Conservation (phyloP, 2,888 invertebrate species). For the Agriopis aurantiaria region DNA sequence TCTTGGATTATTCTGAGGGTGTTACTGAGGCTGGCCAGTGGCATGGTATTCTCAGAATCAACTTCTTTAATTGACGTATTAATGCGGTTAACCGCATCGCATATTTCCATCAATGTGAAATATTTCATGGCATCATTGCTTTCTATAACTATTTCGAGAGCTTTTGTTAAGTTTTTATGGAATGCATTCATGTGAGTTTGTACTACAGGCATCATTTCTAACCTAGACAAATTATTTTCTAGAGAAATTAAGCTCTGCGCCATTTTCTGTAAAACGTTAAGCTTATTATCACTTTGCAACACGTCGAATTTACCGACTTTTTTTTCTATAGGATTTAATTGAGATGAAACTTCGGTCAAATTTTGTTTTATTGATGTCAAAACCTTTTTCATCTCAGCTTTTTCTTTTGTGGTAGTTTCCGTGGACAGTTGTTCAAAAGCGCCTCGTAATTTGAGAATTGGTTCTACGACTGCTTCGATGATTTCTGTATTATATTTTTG, state of each 20-base stretch:
- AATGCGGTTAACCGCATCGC: constrained; percentile 71
- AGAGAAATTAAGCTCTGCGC: constrained; percentile 77
- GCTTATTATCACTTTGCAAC: constrained; percentile 76
- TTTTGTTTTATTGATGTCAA: constrained; percentile 69
- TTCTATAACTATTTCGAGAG: constrained; percentile 86
- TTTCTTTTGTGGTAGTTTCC: constrained; percentile 62
- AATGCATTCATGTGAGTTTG: constrained; percentile 68
- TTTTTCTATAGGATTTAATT: constrained; percentile 65
- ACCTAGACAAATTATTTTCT: constrained; percentile 71
- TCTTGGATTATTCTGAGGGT: constrained; percentile 70
- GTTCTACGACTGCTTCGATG: constrained; percentile 88
- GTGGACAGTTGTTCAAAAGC: constrained; percentile 82
- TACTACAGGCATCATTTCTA: constrained; percentile 64
- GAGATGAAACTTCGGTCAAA: constrained; percentile 67
- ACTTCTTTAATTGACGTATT: constrained; percentile 68
- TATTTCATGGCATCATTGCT: constrained; percentile 77
- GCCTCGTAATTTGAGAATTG: constrained; percentile 87
- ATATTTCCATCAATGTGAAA: constrained; percentile 71
- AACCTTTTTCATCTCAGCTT: constrained; percentile 64
- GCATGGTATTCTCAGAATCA: constrained; percentile 61
- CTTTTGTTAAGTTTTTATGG: constrained; percentile 83
- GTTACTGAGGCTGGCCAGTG: constrained; percentile 70
- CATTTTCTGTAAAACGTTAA: constrained; percentile 77
- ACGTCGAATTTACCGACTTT: constrained; percentile 73
- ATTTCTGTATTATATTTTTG: constrained; percentile 86